Evolutionary conservation across 2,888 invertebrate genomes (phyloP).

Genomic region (Molanna angustata): DNA sequence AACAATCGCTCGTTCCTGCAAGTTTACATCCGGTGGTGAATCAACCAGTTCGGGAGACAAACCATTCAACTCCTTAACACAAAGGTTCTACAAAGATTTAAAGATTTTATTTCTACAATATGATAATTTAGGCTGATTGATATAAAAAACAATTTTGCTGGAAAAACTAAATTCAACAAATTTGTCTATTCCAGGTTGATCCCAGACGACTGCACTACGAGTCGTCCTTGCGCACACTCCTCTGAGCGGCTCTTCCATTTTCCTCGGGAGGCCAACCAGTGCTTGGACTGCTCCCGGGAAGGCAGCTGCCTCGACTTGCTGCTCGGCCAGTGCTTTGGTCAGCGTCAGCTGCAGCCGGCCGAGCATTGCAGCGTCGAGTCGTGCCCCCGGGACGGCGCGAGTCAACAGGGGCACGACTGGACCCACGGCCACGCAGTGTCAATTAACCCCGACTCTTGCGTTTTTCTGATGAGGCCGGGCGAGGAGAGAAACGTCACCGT

Average conservation of each 20-base stretch:
- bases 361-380: not conserved
- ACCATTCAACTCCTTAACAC: too few relatives aligned
- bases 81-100: too few relatives aligned
- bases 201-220: slow-evolving; percentile 24
- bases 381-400: not conserved
- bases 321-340: not conserved
- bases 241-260: slow-evolving; percentile 25
- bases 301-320: not conserved
- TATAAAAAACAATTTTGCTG: too few relatives aligned
- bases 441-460: slow-evolving; percentile 33
- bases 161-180: too few relatives aligned
- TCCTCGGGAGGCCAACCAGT: slow-evolving; percentile 10
- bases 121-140: too few relatives aligned
- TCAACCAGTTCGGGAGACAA: too few relatives aligned
- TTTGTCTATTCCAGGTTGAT: slow-evolving; percentile 20
- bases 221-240: slow-evolving; percentile 15
- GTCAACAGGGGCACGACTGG: not conserved
- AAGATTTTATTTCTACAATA: too few relatives aligned
- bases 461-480: slow-evolving; percentile 56
- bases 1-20: too few relatives aligned
- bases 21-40: too few relatives aligned
- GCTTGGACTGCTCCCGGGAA: not conserved
- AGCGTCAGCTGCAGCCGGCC: not conserved
- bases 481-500: slow-evolving; percentile 50
- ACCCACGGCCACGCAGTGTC: not conserved